Percentiles rank a stretch among this genome's conserved stretches.
phyloP scores from a whole-genome alignment of 1,140 invertebrate genomes.

The Cotesia chilonis region DNA sequence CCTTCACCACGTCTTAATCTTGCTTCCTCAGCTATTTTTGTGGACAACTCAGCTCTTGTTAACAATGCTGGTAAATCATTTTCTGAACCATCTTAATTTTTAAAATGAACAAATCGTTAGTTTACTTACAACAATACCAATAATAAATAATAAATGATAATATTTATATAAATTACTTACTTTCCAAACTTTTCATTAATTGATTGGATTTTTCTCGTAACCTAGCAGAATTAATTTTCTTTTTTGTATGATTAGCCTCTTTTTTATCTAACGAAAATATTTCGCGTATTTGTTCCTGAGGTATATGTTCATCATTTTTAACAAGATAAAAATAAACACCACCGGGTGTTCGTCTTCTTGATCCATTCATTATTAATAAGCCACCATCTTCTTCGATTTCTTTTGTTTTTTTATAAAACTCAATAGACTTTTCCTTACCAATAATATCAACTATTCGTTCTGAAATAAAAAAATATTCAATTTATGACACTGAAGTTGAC shows the following conservation, averaged over 20 bases:
- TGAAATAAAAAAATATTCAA: conserved; percentile 60
- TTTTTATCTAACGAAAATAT: conserved; percentile 78
- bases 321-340: conserved; percentile 84
- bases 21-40: conserved; percentile 65
- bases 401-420: conserved; percentile 81
- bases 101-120: conserved; percentile 24
- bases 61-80: conserved; percentile 70
- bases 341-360: conserved; percentile 81
- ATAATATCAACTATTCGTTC: conserved; percentile 76
- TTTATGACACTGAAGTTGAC: neutral
- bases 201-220: conserved; percentile 73
- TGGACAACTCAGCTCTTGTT: conserved; percentile 67
- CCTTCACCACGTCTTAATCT: conserved; percentile 62
- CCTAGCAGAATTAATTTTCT: conserved; percentile 64
- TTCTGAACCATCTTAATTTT: conserved; percentile 57
- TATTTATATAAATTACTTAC: conserved; percentile 50
- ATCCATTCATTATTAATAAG: conserved; percentile 85
- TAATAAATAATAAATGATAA: conserved; percentile 19
- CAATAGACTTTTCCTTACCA: conserved; percentile 77
- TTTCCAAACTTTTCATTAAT: conserved; percentile 70
- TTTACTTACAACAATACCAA: neutral
- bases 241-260: conserved; percentile 67
- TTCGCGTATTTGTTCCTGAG: conserved; percentile 73
- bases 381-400: conserved; percentile 83
- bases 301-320: conserved; percentile 77